phyloP scores from a whole-genome alignment of 2,113 vertebrate species.

The Leptobrachium leishanense region DNA sequence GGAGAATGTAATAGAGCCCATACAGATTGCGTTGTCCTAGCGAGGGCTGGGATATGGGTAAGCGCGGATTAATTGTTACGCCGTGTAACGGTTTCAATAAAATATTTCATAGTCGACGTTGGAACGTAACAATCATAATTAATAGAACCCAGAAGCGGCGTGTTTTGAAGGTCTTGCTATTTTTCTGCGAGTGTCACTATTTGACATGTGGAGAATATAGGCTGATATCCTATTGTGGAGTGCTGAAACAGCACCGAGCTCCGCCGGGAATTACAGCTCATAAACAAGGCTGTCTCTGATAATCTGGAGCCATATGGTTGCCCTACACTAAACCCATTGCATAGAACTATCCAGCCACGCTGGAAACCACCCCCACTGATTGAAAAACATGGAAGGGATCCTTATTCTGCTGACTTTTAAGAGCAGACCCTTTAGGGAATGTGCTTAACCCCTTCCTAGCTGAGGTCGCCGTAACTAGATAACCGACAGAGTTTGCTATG shows the following conservation, averaged over 20 bases:
- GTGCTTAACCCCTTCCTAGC: conserved; percentile 27
- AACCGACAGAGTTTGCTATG: no score
- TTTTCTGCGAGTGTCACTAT: background rate
- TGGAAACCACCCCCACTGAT: conserved; percentile 13
- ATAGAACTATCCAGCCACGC: conserved; percentile 22
- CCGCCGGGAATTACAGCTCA: conserved; percentile 37
- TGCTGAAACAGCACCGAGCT: conserved; percentile 23
- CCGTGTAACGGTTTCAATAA: no score
- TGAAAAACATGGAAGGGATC: conserved; percentile 17
- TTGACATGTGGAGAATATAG: background rate
- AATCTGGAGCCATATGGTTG: conserved; percentile 34
- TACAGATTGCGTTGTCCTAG: no score
- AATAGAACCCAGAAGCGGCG: background rate
- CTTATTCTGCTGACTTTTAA: conserved; percentile 25
- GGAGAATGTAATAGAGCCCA: no score
- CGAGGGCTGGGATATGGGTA: no score
- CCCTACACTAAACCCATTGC: conserved; percentile 42
- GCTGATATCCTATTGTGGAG: conserved; percentile 11
- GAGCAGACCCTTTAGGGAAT: conserved; percentile 17
- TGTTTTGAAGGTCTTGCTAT: background rate
- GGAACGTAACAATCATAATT: background rate
- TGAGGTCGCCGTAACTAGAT: conserved; percentile 4
- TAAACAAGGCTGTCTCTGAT: conserved; percentile 38
- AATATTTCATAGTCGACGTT: background rate
- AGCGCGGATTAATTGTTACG: no score